A percentile compares a stretch with the other conserved stretches of the same genome.
Evolutionary conservation across 2,888 invertebrate genomes (phyloP).

Genomic region (Esperia sulphurella): DNA sequence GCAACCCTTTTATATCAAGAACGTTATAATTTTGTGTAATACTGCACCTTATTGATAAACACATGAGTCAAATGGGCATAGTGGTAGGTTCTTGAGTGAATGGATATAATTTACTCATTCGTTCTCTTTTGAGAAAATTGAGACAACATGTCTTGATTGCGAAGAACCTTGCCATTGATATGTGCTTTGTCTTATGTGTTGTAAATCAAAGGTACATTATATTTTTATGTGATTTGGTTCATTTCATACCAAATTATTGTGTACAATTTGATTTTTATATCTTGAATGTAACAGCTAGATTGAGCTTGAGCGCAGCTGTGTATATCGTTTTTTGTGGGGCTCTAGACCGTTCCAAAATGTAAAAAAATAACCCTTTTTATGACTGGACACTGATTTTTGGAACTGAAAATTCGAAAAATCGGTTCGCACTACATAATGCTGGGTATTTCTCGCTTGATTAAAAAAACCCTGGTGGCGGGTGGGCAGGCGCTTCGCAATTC

Average conservation of each 20-base stretch:
- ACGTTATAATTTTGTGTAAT: too few species aligned
- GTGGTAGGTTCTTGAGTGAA: too few species aligned
- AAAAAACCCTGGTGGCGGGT: constrained; percentile 71
- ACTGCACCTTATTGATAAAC: too few species aligned
- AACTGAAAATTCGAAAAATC: constrained; percentile 27
- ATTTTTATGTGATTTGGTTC: constrained; percentile 12
- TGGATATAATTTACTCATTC: too few species aligned
- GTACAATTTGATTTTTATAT: constrained; percentile 9
- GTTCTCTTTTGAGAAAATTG: too few species aligned
- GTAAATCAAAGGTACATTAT: constrained; percentile 8
- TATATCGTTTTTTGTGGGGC: constrained; percentile 72
- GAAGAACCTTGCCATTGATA: not conserved
- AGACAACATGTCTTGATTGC: too few species aligned
- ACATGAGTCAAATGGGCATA: too few species aligned
- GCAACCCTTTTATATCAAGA: too few species aligned
- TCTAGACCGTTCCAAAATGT: constrained; percentile 46
- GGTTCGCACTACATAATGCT: constrained; percentile 51
- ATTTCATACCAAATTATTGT: too few species aligned
- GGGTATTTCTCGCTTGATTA: constrained; percentile 52
- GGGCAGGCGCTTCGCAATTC: constrained; percentile 28
- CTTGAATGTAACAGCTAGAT: constrained; percentile 66
- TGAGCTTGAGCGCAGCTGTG: constrained; percentile 74
- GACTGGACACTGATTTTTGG: constrained; percentile 27
- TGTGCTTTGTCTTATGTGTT: constrained; percentile 13
- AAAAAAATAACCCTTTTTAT: constrained; percentile 10